A percentile compares a stretch with the other conserved stretches of the same genome.
phyloP scores from a whole-genome alignment of 2,888 invertebrate genomes.

The Mythimna lalbum region DNA sequence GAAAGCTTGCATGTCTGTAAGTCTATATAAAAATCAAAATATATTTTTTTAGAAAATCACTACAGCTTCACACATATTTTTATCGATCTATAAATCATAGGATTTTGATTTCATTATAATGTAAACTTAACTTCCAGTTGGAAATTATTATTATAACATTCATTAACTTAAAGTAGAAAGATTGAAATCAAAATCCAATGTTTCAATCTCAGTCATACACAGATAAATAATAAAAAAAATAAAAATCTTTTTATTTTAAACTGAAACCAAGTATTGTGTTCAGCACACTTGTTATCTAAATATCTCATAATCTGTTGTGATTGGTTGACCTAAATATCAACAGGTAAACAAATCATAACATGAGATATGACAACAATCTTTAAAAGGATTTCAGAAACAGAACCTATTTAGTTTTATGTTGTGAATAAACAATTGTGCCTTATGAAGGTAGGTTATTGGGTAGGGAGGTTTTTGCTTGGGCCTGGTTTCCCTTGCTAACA shows the following conservation, averaged over 20 bases:
- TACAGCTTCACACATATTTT: too few relatives aligned
- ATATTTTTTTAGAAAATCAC: too few relatives aligned
- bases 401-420: not conserved
- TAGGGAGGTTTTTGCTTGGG: too few relatives aligned
- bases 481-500: not conserved
- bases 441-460: not conserved
- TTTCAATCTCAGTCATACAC: too few relatives aligned
- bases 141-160: too few relatives aligned
- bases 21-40: too few relatives aligned
- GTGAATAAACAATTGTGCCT: not conserved
- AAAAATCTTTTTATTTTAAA: not conserved
- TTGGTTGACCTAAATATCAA: constrained; percentile 15
- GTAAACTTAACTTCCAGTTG: too few relatives aligned
- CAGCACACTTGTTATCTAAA: not conserved
- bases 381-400: not conserved
- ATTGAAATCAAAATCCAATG: too few relatives aligned
- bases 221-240: not conserved
- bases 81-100: too few relatives aligned
- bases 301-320: not conserved
- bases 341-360: constrained; percentile 22
- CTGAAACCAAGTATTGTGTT: not conserved
- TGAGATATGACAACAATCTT: not conserved
- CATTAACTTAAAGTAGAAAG: too few relatives aligned
- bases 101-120: too few relatives aligned
- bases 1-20: too few relatives aligned